Percentiles rank a stretch among this genome's conserved stretches.
Conservation (phyloP, 2,888 invertebrate species). For the Troides aeacus region DNA sequence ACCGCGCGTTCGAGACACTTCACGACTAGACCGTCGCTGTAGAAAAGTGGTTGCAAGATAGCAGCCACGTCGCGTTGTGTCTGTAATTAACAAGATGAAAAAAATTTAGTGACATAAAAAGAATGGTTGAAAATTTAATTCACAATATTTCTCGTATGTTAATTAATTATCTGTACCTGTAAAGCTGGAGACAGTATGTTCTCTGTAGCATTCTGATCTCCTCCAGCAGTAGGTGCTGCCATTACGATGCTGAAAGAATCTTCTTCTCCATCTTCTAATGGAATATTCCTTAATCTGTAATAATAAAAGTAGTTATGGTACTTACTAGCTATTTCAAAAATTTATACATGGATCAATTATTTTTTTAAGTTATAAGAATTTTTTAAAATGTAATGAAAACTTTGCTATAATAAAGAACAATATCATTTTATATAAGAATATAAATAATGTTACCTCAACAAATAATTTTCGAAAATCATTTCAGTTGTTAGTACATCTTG, state of each 20-base stretch:
- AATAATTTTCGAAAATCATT: conserved; percentile 99
- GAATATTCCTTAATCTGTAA: conserved; percentile 87
- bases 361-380: too few species aligned
- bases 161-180: conserved; percentile 69
- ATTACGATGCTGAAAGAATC: conserved; percentile 82
- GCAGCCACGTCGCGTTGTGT: conserved; percentile 94
- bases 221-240: conserved; percentile 78
- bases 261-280: conserved; percentile 94
- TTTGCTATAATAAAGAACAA: too few species aligned
- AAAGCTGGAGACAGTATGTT: conserved; percentile 90
- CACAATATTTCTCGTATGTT: neutral
- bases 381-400: too few species aligned
- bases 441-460: conserved; percentile 74
- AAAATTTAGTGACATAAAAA: neutral
- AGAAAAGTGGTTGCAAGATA: conserved; percentile 91
- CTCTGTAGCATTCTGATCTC: conserved; percentile 83
- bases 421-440: neutral
- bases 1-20: conserved; percentile 95
- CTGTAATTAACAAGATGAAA: conserved; percentile 48
- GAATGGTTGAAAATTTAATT: neutral
- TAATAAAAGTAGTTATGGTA: conserved; percentile 20
- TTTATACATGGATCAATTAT: too few species aligned
- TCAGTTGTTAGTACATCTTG: conserved; percentile 99
- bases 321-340: neutral
- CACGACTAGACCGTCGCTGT: conserved; percentile 95